phyloP scores from a whole-genome alignment of 2,113 vertebrate species.

The Lutjanus erythropterus region DNA sequence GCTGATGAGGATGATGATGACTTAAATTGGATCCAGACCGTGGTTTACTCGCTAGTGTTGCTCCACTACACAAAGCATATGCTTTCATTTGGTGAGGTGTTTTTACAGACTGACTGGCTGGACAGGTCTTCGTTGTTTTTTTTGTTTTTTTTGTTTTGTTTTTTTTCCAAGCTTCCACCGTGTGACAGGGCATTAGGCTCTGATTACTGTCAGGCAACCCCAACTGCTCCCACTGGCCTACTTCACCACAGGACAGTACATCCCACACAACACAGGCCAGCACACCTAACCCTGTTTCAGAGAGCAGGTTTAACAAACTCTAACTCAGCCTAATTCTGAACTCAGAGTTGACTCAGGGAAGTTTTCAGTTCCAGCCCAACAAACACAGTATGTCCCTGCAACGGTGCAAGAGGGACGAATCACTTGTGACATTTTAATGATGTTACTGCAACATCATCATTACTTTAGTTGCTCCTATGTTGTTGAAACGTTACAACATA shows the following conservation, averaged over 20 bases:
- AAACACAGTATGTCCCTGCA: too few relatives aligned
- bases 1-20: constrained; percentile 77
- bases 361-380: too few relatives aligned
- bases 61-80: constrained; percentile 61
- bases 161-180: constrained; percentile 42
- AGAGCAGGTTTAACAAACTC: too few relatives aligned
- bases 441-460: too few relatives aligned
- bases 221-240: constrained; percentile 49
- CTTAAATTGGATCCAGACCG: constrained; percentile 85
- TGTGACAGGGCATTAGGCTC: constrained; percentile 70
- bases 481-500: too few relatives aligned
- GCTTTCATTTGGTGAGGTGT: constrained; percentile 76
- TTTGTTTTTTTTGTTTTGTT: constrained; percentile 19
- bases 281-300: too few relatives aligned
- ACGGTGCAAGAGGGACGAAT: too few relatives aligned
- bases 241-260: constrained; percentile 28
- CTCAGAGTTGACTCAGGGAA: too few relatives aligned
- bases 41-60: constrained; percentile 48
- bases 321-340: too few relatives aligned
- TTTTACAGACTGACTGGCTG: constrained; percentile 78
- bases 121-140: constrained; percentile 45
- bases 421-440: too few relatives aligned
- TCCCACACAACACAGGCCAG: constrained; percentile 31
- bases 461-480: too few relatives aligned
- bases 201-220: constrained; percentile 72